Base-by-base conservation (phyloP, 2,797 vertebrate species). In the Sciaenops ocellatus region DNA sequence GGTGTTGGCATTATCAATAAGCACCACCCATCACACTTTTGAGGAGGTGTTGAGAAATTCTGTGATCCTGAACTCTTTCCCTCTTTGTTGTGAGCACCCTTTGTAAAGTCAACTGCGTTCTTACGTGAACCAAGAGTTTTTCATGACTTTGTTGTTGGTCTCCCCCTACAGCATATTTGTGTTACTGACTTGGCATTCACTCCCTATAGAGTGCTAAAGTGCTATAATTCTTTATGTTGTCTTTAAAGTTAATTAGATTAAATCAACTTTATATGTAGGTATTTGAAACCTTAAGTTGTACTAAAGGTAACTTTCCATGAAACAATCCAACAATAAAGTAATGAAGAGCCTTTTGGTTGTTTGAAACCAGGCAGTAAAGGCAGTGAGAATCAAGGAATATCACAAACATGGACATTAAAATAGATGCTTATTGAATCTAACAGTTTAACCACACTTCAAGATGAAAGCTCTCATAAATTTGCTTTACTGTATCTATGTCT, bases 391-490 rank as follows among this genome's bases (percentile, higher is more conserved):
- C n/a, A 46, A 61, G n/a, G 17, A 50, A 64, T 76, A 64, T 56
- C 48, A 69, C 34, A 61, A 44, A 56, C 57, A 65, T 3, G 15
- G 56, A 42, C 52, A 62, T 48, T 18, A 59, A 76, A 79, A 67
- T 30, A 1, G 55, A 52, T 46, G 17, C 42, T 54, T 22, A 63
- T 30, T 81, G 70, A 79, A 51, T 78, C 60, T 20, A 75, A 73
- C 72, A 78, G 75, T 75, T 87, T 52, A 86, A 82, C 78, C 63
- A 69, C 70, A 76, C 61, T 62, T 64, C 63, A 63, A 66, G 55
- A 76, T 85, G 81, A 90, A 84, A 88, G 80, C 70, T 79, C 54
- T 74, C 73, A 74, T 76, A 44, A 79, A 88, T 79, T 80, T 5
- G 7, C 78, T 63, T 75, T 26, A n/a, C 51, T 70, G 26, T 72